phyloP scores from a whole-genome alignment of 1,140 invertebrate genomes.

The Dysdera silvatica region DNA sequence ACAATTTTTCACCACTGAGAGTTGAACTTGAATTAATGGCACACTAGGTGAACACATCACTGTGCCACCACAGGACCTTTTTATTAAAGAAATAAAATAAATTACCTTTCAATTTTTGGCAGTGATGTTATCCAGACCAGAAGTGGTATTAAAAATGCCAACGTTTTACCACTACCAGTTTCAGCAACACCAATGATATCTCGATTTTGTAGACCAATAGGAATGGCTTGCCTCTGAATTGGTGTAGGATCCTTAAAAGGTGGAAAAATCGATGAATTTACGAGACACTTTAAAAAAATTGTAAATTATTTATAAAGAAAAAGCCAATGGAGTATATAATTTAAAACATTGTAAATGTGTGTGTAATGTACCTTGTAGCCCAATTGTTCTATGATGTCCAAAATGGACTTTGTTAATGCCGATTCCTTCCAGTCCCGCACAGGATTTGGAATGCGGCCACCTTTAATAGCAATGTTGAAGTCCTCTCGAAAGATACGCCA shows the following conservation, averaged over 20 bases:
- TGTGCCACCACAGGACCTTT: too few species aligned
- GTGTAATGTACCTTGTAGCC: slow-evolving; percentile 32
- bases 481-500: slow-evolving; percentile 99
- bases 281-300: neutral
- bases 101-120: slow-evolving; percentile 57
- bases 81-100: neutral
- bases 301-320: neutral
- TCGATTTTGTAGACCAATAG: slow-evolving; percentile 94
- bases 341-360: neutral
- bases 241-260: slow-evolving; percentile 78
- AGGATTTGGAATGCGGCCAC: slow-evolving; percentile 91
- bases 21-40: too few species aligned
- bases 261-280: neutral
- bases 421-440: slow-evolving; percentile 92
- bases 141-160: slow-evolving; percentile 95
- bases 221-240: slow-evolving; percentile 98
- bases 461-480: slow-evolving; percentile 98
- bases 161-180: slow-evolving; percentile 96
- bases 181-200: slow-evolving; percentile 99
- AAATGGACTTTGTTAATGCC: slow-evolving; percentile 78
- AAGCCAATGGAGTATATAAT: neutral
- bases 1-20: too few species aligned
- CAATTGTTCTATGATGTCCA: slow-evolving; percentile 68
- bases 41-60: too few species aligned
- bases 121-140: slow-evolving; percentile 96